Evolutionary conservation across 2,888 invertebrate genomes (phyloP).

Genomic region (Temnothorax rugatulus): DNA sequence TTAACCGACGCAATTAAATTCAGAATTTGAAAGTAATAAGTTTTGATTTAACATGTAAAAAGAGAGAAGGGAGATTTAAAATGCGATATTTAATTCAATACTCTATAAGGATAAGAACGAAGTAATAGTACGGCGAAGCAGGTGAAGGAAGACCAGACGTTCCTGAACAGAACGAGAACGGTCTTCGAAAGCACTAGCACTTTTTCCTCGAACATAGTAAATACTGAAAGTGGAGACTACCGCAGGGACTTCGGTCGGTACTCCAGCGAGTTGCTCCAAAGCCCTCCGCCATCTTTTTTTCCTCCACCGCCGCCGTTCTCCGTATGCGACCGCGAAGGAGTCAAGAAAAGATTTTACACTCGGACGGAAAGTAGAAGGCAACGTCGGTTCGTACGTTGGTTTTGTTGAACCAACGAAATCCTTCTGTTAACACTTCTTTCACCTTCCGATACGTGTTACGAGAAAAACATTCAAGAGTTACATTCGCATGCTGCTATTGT

Average conservation of each 20-base stretch:
- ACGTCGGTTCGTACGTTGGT: constrained; percentile 52
- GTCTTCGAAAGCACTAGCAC: constrained; percentile 67
- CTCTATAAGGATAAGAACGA: constrained; percentile 31
- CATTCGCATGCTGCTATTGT: not conserved
- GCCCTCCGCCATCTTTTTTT: constrained; percentile 62
- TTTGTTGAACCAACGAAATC: constrained; percentile 74
- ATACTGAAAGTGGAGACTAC: constrained; percentile 75
- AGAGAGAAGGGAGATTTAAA: constrained; percentile 19
- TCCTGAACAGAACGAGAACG: constrained; percentile 67
- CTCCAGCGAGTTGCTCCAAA: constrained; percentile 72
- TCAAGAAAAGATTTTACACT: constrained; percentile 77
- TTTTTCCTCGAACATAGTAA: constrained; percentile 73
- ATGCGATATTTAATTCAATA: constrained; percentile 72
- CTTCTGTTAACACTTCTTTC: constrained; percentile 71
- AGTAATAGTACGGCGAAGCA: constrained; percentile 58
- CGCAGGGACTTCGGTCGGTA: constrained; percentile 71
- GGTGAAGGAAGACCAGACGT: constrained; percentile 59
- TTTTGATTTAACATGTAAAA: constrained; percentile 23
- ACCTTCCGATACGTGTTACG: constrained; percentile 63
- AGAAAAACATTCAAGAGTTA: constrained; percentile 39
- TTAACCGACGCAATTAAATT: not conserved
- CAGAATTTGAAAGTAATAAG: not conserved
- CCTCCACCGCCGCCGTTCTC: constrained; percentile 16
- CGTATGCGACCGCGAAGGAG: constrained; percentile 69
- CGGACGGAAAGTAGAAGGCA: constrained; percentile 68